Percentiles rank a stretch among this genome's conserved stretches.
Evolutionary conservation across 1,140 invertebrate species (phyloP).

Genomic region (Cydia strobilella): DNA sequence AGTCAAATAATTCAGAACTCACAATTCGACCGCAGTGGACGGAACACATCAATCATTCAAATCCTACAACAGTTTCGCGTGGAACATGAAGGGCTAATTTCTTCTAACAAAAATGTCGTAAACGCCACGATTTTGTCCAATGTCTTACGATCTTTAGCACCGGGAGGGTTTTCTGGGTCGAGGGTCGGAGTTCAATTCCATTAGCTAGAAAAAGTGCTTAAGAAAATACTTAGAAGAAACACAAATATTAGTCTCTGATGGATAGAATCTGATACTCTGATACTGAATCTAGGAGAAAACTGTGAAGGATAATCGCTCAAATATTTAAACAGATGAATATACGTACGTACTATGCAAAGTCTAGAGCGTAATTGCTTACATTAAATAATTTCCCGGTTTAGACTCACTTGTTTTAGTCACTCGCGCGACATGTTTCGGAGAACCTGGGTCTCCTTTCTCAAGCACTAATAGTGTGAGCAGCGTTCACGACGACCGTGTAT

Average conservation of each 20-base stretch:
- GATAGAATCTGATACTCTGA: not conserved
- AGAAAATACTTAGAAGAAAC: conserved; percentile 1
- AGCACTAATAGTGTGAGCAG: no score
- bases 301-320: not conserved
- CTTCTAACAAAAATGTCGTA: not conserved
- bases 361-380: no score
- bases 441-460: no score
- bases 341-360: no score
- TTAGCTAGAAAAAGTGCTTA: conserved; percentile 1
- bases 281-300: not conserved
- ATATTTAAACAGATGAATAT: not conserved
- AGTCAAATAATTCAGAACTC: not conserved
- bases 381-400: no score
- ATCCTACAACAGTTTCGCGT: not conserved
- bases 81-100: conserved; percentile 2
- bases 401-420: no score
- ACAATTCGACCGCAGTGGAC: not conserved
- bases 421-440: no score
- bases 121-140: not conserved
- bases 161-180: not conserved
- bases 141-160: not conserved
- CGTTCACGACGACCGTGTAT: no score
- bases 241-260: not conserved
- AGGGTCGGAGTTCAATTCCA: not conserved
- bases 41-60: conserved; percentile 3